Evolutionary conservation across 2,888 invertebrate genomes (phyloP).

Genomic region (Torymus aiolomorphi): DNA sequence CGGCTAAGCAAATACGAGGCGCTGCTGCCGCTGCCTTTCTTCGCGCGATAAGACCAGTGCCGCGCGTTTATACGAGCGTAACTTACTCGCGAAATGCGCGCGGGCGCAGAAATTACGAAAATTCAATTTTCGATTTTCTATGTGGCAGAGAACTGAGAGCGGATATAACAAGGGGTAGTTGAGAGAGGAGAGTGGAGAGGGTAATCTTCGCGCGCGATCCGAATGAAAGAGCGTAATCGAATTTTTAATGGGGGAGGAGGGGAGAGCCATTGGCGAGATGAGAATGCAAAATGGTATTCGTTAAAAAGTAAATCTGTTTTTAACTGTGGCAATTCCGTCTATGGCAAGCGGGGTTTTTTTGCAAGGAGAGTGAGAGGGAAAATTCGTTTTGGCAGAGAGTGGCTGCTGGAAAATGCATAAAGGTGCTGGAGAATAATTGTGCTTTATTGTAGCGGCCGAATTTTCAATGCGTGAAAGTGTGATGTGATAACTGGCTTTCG

Average conservation of each 20-base stretch:
- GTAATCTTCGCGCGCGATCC: constrained; percentile 14
- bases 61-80: background rate
- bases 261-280: background rate
- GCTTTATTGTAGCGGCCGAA: no score
- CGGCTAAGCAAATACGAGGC: constrained; percentile 49
- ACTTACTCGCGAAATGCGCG: background rate
- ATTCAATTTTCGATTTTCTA: constrained; percentile 50
- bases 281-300: background rate
- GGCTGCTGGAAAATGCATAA: no score
- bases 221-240: constrained; percentile 19
- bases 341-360: no score
- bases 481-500: no score
- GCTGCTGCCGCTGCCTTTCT: background rate
- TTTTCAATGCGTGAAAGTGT: no score
- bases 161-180: no score
- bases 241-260: constrained; percentile 32
- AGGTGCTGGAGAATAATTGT: no score
- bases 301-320: constrained; percentile 16
- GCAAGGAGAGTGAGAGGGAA: no score
- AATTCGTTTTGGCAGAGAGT: no score
- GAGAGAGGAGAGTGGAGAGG: constrained; percentile 6
- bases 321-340: background rate
- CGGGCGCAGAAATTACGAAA: constrained; percentile 38
- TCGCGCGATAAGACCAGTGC: constrained; percentile 24
- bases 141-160: background rate